Conservation (phyloP, 1,140 invertebrate species). For the Ooceraea biroi region DNA sequence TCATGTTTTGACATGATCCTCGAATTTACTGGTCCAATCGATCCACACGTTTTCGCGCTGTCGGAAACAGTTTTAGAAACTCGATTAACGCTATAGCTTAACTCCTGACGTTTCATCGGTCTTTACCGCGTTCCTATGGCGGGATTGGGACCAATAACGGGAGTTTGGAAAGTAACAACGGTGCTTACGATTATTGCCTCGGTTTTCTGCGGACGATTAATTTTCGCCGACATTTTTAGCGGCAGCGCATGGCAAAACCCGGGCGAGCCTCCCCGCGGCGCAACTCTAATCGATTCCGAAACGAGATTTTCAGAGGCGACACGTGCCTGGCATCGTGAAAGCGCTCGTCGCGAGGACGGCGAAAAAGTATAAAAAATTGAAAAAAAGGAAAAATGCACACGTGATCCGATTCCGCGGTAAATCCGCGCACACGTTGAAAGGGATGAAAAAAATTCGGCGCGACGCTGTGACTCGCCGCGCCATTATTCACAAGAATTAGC, state of each 20-base stretch:
- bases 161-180: constrained; percentile 44
- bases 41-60: not conserved
- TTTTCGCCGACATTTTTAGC: constrained; percentile 69
- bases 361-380: constrained; percentile 9
- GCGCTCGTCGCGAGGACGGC: constrained; percentile 14
- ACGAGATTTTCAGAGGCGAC: constrained; percentile 66
- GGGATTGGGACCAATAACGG: constrained; percentile 30
- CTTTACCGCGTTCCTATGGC: not conserved
- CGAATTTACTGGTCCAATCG: constrained; percentile 1
- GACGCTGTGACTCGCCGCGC: constrained; percentile 11
- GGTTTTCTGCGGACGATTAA: constrained; percentile 56
- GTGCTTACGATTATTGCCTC: constrained; percentile 62
- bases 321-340: constrained; percentile 51
- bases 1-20: not conserved
- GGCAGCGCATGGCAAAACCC: not conserved
- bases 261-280: constrained; percentile 10
- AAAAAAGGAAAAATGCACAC: not conserved
- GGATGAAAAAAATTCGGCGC: constrained; percentile 12
- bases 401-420: constrained; percentile 60
- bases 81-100: constrained; percentile 48
- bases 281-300: constrained; percentile 64
- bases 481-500: constrained; percentile 39
- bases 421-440: constrained; percentile 9
- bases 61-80: not conserved
- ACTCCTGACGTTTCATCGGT: constrained; percentile 19